Percentiles rank a stretch among this genome's conserved stretches.
Evolutionary conservation across 2,888 invertebrate genomes (phyloP).

Genomic region (Argynnis bischoffii): DNA sequence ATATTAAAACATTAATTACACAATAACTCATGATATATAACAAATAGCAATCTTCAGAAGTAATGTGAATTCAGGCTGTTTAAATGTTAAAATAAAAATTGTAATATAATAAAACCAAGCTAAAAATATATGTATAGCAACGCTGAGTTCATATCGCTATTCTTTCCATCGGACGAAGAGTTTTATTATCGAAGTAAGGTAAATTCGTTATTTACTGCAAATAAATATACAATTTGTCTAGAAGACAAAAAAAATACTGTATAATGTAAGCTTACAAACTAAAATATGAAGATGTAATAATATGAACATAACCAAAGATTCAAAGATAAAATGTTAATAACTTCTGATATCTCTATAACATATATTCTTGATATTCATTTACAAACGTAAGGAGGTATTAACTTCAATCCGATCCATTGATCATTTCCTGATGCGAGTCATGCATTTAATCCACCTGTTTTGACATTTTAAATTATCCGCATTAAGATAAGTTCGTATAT

Average conservation of each 20-base stretch:
- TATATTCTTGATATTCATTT: conserved; percentile 27
- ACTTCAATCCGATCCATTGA: conserved; percentile 31
- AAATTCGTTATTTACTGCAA: too few relatives aligned
- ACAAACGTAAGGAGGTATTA: conserved; percentile 24
- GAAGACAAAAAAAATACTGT: neutral
- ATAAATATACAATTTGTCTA: too few relatives aligned
- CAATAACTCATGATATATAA: too few relatives aligned
- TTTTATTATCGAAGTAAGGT: too few relatives aligned
- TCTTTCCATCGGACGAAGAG: too few relatives aligned
- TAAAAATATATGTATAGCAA: too few relatives aligned
- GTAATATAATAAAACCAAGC: too few relatives aligned
- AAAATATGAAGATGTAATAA: neutral
- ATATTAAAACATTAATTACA: too few relatives aligned
- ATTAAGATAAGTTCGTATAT: conserved; percentile 29
- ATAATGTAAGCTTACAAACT: neutral
- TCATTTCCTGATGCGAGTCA: conserved; percentile 42
- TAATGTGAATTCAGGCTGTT: too few relatives aligned
- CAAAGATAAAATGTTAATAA: conserved; percentile 1
- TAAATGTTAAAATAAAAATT: too few relatives aligned
- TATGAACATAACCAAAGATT: conserved; percentile 3
- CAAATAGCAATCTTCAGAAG: too few relatives aligned
- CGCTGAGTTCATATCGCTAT: too few relatives aligned
- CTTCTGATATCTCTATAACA: conserved; percentile 34
- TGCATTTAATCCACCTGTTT: conserved; percentile 52
- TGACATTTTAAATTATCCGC: conserved; percentile 53